Base-by-base conservation (phyloP, 2,113 vertebrate species). In the Sinocyclocheilus rhinocerous region DNA sequence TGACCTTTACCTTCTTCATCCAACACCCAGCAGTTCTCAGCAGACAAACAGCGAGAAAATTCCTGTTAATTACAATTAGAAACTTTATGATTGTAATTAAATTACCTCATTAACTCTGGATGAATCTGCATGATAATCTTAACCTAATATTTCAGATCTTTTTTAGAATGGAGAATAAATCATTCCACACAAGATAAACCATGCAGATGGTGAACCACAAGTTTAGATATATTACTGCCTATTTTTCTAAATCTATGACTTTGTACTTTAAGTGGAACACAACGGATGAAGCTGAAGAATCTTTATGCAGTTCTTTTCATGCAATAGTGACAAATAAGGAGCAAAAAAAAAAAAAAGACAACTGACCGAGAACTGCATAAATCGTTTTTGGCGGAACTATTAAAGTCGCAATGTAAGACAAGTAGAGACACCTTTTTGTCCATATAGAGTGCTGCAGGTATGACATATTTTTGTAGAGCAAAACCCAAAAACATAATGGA, bases 1-100 rank as follows among this genome's bases (percentile, higher is more conserved):
- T 88, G 83, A 85, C 87, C 76, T 87, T 81, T 87, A 75, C 50
- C 13, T 52, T 59, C 45, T 78, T 42, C 29, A 26, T 83, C 29
- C n/a, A 24, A 77, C 85, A 65, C 55, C 36, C 22, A 36, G 48
- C 26, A 39, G 18, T 78, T 76, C 18, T 78, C 36, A 36, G 69
- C 50, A 13, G 55, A 45, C 52, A 26, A 70, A 48, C 18, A 10
- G 26, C 10, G 16, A 69, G 59, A 36, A 81, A 73, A 55, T 26
- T 26, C 18, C 36, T 57, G 72, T 69, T 36, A 82, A 69, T 69
- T 72, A 76, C 76, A 57, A 13, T 39, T n/a, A 36, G 18, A 8
- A 76, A 76, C 45, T 33, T 20, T 77, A 10, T 52, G 22, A 77
- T 77, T 77, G 36, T 39, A 55, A 55, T 33, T 55, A 16, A 33